phyloP scores from a whole-genome alignment of 2,888 invertebrate species.

The Aspidiotus rigidus region DNA sequence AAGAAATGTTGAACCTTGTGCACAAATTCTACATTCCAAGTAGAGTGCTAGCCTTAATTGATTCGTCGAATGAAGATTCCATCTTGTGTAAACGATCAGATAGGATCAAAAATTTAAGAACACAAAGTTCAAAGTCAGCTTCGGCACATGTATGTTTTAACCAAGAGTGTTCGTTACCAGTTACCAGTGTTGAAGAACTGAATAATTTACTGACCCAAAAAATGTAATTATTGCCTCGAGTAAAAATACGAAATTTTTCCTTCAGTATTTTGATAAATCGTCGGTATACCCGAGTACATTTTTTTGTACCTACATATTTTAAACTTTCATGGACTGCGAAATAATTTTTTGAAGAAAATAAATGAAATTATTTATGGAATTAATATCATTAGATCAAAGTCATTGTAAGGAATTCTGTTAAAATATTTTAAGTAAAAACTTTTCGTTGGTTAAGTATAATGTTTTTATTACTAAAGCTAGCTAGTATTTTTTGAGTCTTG shows the following conservation, averaged over 20 bases:
- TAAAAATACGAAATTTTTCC: too few species aligned
- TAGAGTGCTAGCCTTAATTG: constrained; percentile 56
- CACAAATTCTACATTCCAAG: constrained; percentile 58
- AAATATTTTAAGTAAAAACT: too few species aligned
- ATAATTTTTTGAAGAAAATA: too few species aligned
- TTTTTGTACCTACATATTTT: too few species aligned
- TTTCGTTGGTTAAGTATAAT: too few species aligned
- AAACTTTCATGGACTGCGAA: too few species aligned
- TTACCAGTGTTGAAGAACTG: constrained; percentile 57
- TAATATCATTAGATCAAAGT: too few species aligned
- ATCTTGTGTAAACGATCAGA: constrained; percentile 41
- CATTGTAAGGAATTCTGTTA: too few species aligned
- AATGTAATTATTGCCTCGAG: neutral
- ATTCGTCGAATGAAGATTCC: constrained; percentile 40
- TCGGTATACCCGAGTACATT: too few species aligned
- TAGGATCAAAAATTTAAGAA: constrained; percentile 43
- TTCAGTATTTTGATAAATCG: neutral
- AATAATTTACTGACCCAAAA: constrained; percentile 25
- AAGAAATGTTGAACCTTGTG: constrained; percentile 57
- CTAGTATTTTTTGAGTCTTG: too few species aligned
- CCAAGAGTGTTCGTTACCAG: constrained; percentile 64
- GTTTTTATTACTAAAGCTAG: too few species aligned
- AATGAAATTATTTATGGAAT: too few species aligned
- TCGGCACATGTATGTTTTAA: constrained; percentile 72
- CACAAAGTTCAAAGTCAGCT: constrained; percentile 46